Percentiles rank a stretch among this genome's conserved stretches.
Conservation (phyloP, 2,113 vertebrate species). For the Gopherus flavomarginatus region DNA sequence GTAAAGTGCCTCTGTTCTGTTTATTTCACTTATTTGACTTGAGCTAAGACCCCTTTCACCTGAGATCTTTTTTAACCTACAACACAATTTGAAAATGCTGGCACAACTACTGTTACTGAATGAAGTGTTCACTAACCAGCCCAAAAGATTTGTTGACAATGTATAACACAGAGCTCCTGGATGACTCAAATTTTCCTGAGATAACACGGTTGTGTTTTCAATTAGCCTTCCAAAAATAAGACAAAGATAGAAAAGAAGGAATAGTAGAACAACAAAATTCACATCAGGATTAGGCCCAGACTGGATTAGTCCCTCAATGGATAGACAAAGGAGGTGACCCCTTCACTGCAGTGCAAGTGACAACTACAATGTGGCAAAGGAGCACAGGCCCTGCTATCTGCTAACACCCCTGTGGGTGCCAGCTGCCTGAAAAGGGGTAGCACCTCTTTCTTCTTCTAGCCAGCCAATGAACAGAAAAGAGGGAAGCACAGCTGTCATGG, state of each 20-base stretch:
- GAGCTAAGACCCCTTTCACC: not conserved
- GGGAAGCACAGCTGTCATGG: not conserved
- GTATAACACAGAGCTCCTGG: not conserved
- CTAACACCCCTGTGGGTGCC: not conserved
- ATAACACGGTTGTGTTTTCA: not conserved
- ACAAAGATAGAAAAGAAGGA: not conserved
- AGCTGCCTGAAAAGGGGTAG: not conserved
- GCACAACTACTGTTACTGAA: not conserved
- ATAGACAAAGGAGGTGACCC: not conserved
- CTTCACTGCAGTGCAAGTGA: not conserved
- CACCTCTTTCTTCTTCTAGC: not conserved
- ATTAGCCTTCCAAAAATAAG: not conserved
- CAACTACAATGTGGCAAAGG: not conserved
- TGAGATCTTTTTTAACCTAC: not conserved
- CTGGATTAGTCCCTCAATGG: not conserved
- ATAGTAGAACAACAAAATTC: not conserved
- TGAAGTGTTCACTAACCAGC: not conserved
- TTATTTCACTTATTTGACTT: not conserved
- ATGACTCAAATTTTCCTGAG: not conserved
- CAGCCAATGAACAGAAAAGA: not conserved
- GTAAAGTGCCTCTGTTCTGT: not conserved
- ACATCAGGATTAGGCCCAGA: not conserved
- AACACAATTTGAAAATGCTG: conserved; percentile 6
- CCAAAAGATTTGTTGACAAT: conserved; percentile 5
- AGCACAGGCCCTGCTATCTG: not conserved